phyloP scores from a whole-genome alignment of 2,888 invertebrate species.

The Dasypolia templi region DNA sequence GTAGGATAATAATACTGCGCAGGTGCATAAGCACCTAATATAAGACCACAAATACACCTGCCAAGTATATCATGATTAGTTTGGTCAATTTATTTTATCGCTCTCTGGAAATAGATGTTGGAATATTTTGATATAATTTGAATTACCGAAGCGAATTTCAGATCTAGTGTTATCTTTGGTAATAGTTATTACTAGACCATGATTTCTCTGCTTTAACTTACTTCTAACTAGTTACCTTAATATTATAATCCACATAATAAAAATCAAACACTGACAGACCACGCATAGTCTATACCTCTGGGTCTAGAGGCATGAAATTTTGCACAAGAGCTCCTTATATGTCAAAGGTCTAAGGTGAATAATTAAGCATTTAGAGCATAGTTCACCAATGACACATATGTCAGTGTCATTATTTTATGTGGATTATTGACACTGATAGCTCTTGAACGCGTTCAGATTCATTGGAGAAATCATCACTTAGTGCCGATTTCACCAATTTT shows the following conservation, averaged over 20 bases:
- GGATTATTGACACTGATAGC: too few species aligned
- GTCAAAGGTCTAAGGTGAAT: too few species aligned
- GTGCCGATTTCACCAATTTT: too few species aligned
- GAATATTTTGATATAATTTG: conserved; percentile 6
- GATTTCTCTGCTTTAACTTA: not conserved
- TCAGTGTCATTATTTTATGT: too few species aligned
- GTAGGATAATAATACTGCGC: conserved; percentile 35
- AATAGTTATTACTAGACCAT: not conserved
- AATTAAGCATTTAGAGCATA: not conserved
- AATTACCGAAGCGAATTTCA: not conserved
- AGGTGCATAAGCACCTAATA: conserved; percentile 42
- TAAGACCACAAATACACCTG: conserved; percentile 67
- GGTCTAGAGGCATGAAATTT: not conserved
- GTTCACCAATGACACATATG: too few species aligned
- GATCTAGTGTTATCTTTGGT: not conserved
- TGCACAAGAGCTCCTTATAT: too few species aligned
- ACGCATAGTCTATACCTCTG: not conserved
- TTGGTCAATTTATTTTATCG: conserved; percentile 25
- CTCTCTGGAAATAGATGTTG: conserved; percentile 1
- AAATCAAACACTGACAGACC: not conserved
- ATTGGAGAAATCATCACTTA: too few species aligned
- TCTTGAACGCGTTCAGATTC: too few species aligned
- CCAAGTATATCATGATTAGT: conserved; percentile 57
- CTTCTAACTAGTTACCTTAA: not conserved
- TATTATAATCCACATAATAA: not conserved